phyloP scores from a whole-genome alignment of 2,888 invertebrate species.

The Drosophila macrospina region DNA sequence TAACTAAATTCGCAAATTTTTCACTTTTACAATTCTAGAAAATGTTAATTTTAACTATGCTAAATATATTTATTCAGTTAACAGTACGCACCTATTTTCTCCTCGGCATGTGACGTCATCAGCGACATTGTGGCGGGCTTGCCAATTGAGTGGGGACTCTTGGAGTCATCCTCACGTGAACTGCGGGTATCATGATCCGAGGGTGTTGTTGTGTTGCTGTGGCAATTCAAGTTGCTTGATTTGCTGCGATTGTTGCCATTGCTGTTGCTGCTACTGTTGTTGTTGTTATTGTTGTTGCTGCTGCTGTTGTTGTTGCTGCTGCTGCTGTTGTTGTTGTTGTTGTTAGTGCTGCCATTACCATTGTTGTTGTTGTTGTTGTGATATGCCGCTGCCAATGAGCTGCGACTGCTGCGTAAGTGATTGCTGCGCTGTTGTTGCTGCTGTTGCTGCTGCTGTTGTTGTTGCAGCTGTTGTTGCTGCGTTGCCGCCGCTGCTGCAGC shows the following conservation, averaged over 20 bases:
- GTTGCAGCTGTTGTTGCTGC: slow-evolving; percentile 60
- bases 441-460: slow-evolving; percentile 52
- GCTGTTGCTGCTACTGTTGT: slow-evolving; percentile 53
- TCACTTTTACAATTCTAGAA: too few relatives aligned
- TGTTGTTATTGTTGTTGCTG: slow-evolving; percentile 47
- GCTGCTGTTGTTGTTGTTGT: slow-evolving; percentile 52
- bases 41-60: too few relatives aligned
- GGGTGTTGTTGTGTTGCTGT: slow-evolving; percentile 79
- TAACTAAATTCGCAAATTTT: too few relatives aligned
- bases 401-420: slow-evolving; percentile 71
- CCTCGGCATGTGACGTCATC: slow-evolving; percentile 63
- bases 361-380: slow-evolving; percentile 58
- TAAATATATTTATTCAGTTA: too few relatives aligned
- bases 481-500: slow-evolving; percentile 72
- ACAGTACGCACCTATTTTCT: slow-evolving; percentile 82
- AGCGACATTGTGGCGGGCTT: slow-evolving; percentile 57
- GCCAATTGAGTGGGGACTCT: slow-evolving; percentile 84
- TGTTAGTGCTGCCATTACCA: slow-evolving; percentile 39
- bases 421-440: slow-evolving; percentile 62
- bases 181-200: slow-evolving; percentile 85
- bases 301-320: slow-evolving; percentile 45
- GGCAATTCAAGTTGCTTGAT: slow-evolving; percentile 48
- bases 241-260: slow-evolving; percentile 52
- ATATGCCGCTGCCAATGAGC: slow-evolving; percentile 49
- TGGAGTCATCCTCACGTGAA: slow-evolving; percentile 85